Base-by-base conservation (phyloP, 2,797 vertebrate genomes). In the Leptodactylus fallax region DNA sequence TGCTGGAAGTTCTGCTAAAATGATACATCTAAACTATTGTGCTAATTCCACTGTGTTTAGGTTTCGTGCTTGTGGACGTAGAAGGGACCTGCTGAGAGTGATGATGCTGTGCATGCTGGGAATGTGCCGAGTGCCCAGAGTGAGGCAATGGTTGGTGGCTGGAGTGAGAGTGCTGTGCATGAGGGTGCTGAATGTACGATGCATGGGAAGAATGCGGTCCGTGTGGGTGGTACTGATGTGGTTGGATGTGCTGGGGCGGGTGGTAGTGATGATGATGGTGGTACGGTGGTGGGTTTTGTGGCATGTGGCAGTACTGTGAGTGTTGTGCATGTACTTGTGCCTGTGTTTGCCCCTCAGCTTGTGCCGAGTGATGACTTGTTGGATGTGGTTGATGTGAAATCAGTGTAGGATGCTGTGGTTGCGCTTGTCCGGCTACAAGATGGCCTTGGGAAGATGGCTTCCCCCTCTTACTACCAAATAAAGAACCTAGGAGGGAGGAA, bases 11-110 rank as follows among this genome's bases (percentile, higher is more conserved):
- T 11, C 81, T 86, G 13, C 93, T 72, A 77, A 58, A 45, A 74
- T 56, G 82, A 23, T 74, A 63, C 72, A 16, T 78, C 45, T 96
- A 99, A 93, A 99, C 98, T 91, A 99, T 95, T 47, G 98, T 99
- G 94, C 98, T 99, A 95, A 99, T 99, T 92, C 97, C 98, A 0
- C 97, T 99, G 95, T 98, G 97, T 91, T 99, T 99, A 93, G 97
- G 94, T 94, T 99, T 99, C 90, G 95, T 92, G 95, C 96, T 95
- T 93, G 96, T 87, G 56, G 96, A 91, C 1, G 95, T 90, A 10
- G 96, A 92, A 0, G 95, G 93, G 79, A 96, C 96, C 0, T 94
- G 91, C 0, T 95, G 94, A 23, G 94, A 95, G 0, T 97, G 97
- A 92, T 96, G 94, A 74, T 97, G 97, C 51, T 91, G 92, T 0